Conservation (phyloP, 2,113 vertebrate species). For the Melanocharis versteri region DNA sequence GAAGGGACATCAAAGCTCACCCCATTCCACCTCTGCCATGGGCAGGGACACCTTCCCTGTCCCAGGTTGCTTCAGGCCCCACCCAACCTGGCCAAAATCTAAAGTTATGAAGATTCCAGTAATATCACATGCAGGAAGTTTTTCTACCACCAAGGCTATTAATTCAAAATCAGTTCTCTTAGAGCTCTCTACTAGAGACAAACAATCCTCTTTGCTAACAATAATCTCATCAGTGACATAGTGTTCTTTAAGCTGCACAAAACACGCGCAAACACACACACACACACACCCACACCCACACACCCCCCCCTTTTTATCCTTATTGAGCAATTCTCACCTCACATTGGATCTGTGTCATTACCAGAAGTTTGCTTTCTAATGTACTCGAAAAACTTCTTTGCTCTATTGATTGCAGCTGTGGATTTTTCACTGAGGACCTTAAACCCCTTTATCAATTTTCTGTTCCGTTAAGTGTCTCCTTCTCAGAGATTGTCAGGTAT, state of each 20-base stretch:
- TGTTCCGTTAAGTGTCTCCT: background rate
- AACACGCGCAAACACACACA: too few species aligned
- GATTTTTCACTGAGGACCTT: background rate
- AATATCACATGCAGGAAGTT: background rate
- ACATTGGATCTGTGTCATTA: background rate
- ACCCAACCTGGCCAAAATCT: background rate
- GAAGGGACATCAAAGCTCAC: background rate
- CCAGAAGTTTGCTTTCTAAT: background rate
- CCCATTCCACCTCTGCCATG: background rate
- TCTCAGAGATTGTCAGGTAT: background rate
- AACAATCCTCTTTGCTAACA: background rate
- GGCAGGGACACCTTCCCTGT: background rate
- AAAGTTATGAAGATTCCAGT: background rate
- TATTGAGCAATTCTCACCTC: background rate
- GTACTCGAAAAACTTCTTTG: background rate
- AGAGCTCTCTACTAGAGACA: background rate
- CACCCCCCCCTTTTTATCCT: background rate
- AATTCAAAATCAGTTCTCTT: background rate
- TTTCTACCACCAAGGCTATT: background rate
- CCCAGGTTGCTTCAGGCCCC: background rate
- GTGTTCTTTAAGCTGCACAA: background rate
- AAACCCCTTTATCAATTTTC: background rate
- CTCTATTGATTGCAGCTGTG: background rate
- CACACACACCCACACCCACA: too few species aligned
- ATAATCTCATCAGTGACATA: background rate